These are phyloP conservation scores for Platycheirus albimanus DNA, from an alignment of 2,888 invertebrate species.

Conservation along the genomic window DNA sequence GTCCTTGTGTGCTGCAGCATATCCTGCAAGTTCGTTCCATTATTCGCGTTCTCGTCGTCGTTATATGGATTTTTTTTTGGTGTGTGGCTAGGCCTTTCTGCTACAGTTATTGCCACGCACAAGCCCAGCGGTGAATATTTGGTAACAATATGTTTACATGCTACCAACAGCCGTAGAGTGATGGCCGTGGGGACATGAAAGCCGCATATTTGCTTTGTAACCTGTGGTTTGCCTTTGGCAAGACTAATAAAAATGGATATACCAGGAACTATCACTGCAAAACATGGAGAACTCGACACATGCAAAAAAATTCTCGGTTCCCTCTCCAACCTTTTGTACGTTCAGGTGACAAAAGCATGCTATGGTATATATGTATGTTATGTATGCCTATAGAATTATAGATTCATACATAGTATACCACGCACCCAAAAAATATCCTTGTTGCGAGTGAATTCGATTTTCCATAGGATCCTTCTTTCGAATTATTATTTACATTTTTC, in stretches of 20 bases:
- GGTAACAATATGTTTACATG: constrained; percentile 32
- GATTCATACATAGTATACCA: constrained; percentile 9
- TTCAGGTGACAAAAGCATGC: constrained; percentile 41
- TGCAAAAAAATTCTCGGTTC: constrained; percentile 13
- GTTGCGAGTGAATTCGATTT: constrained; percentile 38
- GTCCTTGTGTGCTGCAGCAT: background rate
- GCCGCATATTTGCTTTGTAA: constrained; percentile 51
- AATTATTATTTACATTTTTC: too few relatives aligned
- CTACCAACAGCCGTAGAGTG: constrained; percentile 1
- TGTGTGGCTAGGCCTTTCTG: background rate
- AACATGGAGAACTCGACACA: background rate
- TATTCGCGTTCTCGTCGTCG: background rate
- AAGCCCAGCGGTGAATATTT: constrained; percentile 22
- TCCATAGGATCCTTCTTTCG: too few relatives aligned
- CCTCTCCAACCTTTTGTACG: background rate
- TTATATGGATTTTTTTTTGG: background rate
- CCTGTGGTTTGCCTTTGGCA: constrained; percentile 40
- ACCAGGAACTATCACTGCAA: constrained; percentile 22
- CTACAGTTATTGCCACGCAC: constrained; percentile 5
- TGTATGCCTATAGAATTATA: constrained; percentile 17
- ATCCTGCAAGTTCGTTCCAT: constrained; percentile 2
- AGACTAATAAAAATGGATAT: constrained; percentile 39
- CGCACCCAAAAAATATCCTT: background rate
- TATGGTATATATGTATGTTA: background rate
- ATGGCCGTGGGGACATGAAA: constrained; percentile 22